A percentile compares a stretch with the other conserved stretches of the same genome.
Conservation (phyloP, 1,140 invertebrate species). For the Phymorhynchus buccinoides region DNA sequence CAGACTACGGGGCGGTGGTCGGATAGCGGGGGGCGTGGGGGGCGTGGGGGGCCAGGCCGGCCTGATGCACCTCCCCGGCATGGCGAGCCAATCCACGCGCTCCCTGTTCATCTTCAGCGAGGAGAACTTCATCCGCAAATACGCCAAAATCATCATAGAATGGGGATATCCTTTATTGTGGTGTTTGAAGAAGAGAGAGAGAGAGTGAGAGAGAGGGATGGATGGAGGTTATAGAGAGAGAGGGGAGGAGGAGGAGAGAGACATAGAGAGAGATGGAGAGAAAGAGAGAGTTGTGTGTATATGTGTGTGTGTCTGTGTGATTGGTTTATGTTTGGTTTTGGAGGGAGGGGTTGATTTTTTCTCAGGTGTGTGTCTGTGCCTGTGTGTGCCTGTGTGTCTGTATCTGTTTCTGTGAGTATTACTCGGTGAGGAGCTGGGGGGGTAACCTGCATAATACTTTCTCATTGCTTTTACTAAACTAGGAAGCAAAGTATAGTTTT, state of each 20-base stretch:
- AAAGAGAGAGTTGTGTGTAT: not conserved
- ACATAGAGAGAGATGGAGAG: no score
- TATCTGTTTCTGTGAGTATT: no score
- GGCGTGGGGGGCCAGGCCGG: conserved; percentile 61
- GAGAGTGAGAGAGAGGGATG: not conserved
- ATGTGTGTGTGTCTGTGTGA: not conserved
- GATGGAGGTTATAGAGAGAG: no score
- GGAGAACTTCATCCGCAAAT: conserved; percentile 95
- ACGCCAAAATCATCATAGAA: conserved; percentile 99
- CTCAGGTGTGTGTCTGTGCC: not conserved
- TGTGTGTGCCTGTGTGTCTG: not conserved
- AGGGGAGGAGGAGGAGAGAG: no score
- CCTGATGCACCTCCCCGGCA: conserved; percentile 64
- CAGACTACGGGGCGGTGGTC: conserved; percentile 31
- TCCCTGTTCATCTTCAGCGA: conserved; percentile 98
- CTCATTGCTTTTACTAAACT: no score
- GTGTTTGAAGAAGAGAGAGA: not conserved
- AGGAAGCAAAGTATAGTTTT: no score
- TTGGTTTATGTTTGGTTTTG: not conserved
- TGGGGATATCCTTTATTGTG: conserved; percentile 90
- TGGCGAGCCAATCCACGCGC: conserved; percentile 54
- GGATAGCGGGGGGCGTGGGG: conserved; percentile 56
- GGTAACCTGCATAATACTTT: no score
- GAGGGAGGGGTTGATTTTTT: not conserved
- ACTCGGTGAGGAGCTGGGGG: no score